Conservation (phyloP, 64 coral and sea anemone species). For the Porites lutea region DNA sequence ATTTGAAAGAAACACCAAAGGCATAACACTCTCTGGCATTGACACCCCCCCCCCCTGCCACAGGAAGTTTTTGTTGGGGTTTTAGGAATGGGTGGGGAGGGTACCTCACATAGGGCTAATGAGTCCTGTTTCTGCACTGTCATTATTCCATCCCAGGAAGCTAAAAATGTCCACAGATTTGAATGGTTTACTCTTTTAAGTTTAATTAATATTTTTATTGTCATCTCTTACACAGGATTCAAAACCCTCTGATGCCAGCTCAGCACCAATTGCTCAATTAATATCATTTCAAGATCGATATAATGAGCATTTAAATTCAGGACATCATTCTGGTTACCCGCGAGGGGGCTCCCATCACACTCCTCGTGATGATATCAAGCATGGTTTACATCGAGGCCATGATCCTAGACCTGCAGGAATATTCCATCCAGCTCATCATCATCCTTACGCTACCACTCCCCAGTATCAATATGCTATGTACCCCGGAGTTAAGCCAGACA, state of each 20-base stretch:
- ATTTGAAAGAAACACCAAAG: no score
- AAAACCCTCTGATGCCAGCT: conserved; percentile 81
- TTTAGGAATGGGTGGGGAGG: no score
- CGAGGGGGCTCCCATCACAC: conserved; percentile 28
- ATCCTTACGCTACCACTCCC: conserved; percentile 53
- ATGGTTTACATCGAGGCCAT: conserved; percentile 43
- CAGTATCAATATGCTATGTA: conserved; percentile 84
- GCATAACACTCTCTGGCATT: no score
- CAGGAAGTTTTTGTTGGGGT: no score
- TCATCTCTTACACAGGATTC: conserved; percentile 56
- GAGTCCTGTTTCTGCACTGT: no score
- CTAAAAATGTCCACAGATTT: no score
- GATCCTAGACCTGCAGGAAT: conserved; percentile 51
- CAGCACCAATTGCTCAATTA: conserved; percentile 89
- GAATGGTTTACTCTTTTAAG: not conserved
- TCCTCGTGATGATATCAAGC: conserved; percentile 69
- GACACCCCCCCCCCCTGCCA: no score
- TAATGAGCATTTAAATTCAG: conserved; percentile 69
- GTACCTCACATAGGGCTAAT: no score
- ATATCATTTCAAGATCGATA: conserved; percentile 78
- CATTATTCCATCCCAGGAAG: no score
- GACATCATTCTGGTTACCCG: conserved; percentile 67
- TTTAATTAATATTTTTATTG: not conserved
- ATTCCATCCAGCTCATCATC: conserved; percentile 82
- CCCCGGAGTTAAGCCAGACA: conserved; percentile 67